Evolutionary conservation across 2,797 vertebrate species (phyloP), one percentile per base, ranked within the genome.

Genomic region (Aplochiton taeniatus): DNA sequence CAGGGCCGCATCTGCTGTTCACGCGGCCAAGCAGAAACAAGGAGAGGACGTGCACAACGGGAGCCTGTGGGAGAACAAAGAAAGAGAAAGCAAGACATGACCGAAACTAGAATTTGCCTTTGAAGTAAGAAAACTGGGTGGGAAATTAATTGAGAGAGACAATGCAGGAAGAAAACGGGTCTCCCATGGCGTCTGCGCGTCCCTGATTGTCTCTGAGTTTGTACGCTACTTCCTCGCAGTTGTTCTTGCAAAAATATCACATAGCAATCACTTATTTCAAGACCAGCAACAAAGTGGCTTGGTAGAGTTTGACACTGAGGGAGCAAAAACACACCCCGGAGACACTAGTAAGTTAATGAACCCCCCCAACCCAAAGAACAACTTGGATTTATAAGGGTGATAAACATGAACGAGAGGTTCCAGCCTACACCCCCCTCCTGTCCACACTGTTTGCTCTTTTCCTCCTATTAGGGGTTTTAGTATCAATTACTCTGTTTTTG

Each of bases 311-410:
- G 79, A 85, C 83, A 83, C 74, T 51, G 68, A 61, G 65, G 6
- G 76, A 51, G 56, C 63, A 14, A 63, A 81, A 68, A 77, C 74
- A 68, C 61, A 62, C 80, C 89, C 87, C 62, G 14, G 73, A 88
- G 88, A 88, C 82, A 65, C 71, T 69, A 73, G 84, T 86, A 87
- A 83, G 85, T 86, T 90, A 89, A 91, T 91, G 89, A 90, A 90
- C 80, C n/a, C n/a, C n/a, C n/a, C n/a, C n/a, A n/a, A n/a, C n/a
- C 80, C 81, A 84, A 82, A 74, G 85, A 77, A 87, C 82, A 80
- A 69, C 80, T 80, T 58, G 47, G 83, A 85, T 86, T 84, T 85
- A 83, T 66, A 68, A 45, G 77, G 80, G 65, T 74, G 87, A 89
- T 86, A 80, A 86, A 79, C 78, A 72, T 66, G 70, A 75, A 62